phyloP scores from a whole-genome alignment of 2,113 vertebrate species.

The Paracanthobrama guichenoti region DNA sequence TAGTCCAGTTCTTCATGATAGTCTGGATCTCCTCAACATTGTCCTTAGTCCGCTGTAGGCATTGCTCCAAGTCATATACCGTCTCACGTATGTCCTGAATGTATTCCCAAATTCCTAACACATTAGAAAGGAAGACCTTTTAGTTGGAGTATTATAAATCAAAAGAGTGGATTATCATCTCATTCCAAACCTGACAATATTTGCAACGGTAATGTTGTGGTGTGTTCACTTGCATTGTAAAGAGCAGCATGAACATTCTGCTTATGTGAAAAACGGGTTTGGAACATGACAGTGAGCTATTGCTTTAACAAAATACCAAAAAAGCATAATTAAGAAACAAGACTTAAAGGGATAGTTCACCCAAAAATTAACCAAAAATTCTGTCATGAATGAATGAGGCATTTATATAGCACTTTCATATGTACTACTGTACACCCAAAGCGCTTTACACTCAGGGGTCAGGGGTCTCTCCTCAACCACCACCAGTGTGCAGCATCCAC shows the following conservation, averaged over 20 bases:
- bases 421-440: too few species aligned
- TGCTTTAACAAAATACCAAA: neutral
- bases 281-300: neutral
- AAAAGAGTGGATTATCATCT: neutral
- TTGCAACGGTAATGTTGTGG: neutral
- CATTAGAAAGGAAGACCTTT: neutral
- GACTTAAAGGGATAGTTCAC: too few species aligned
- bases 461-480: too few species aligned
- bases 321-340: neutral
- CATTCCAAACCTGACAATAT: neutral
- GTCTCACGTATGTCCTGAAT: conserved; percentile 74
- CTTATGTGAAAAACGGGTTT: neutral
- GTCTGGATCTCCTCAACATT: conserved; percentile 85
- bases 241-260: neutral
- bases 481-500: too few species aligned
- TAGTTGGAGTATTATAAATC: neutral
- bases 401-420: too few species aligned
- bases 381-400: too few species aligned
- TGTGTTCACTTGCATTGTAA: neutral
- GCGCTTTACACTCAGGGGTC: too few species aligned
- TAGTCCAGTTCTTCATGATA: conserved; percentile 79
- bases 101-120: conserved; percentile 81
- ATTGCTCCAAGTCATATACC: conserved; percentile 80
- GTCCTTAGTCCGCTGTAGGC: conserved; percentile 83
- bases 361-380: too few species aligned